Conservation (phyloP, 2,797 vertebrate genomes). For the Heterohyrax brucei region DNA sequence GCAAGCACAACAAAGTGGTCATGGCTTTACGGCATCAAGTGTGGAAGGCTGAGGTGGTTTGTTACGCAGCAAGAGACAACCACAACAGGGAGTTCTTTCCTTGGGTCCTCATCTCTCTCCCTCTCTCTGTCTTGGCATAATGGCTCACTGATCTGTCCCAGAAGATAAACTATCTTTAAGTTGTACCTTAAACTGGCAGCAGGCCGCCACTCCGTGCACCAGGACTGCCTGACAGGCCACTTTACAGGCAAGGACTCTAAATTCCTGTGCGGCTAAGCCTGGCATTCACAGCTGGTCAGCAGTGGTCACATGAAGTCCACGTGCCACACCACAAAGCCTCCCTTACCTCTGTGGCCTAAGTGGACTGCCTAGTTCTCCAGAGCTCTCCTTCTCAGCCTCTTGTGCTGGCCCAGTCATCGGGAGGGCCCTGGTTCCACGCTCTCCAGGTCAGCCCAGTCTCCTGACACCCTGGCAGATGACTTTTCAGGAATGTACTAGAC, state of each 20-base stretch:
- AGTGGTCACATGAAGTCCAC: not conserved
- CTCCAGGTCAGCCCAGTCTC: not conserved
- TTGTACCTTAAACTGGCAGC: too few species aligned
- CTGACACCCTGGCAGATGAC: too few species aligned
- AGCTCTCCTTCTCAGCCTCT: not conserved
- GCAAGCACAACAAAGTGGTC: too few species aligned
- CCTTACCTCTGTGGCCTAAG: not conserved
- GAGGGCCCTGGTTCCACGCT: not conserved
- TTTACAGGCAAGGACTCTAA: not conserved
- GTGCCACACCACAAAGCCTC: not conserved
- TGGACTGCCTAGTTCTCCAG: not conserved
- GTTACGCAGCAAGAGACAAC: too few species aligned
- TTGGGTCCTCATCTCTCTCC: too few species aligned
- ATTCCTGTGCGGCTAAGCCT: not conserved
- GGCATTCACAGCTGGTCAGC: not conserved
- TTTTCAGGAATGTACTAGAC: not conserved
- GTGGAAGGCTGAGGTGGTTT: not conserved
- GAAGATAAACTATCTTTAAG: too few species aligned
- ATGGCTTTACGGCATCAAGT: accelerated
- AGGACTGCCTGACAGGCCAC: not conserved
- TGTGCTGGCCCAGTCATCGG: not conserved
- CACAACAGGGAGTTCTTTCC: not conserved
- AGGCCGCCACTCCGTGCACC: not conserved
- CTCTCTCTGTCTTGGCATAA: too few species aligned
- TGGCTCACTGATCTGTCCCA: too few species aligned